These are phyloP conservation scores for Platygyra sinensis DNA, from an alignment of 64 coral and sea anemone genomes.

Conservation along the genomic window DNA sequence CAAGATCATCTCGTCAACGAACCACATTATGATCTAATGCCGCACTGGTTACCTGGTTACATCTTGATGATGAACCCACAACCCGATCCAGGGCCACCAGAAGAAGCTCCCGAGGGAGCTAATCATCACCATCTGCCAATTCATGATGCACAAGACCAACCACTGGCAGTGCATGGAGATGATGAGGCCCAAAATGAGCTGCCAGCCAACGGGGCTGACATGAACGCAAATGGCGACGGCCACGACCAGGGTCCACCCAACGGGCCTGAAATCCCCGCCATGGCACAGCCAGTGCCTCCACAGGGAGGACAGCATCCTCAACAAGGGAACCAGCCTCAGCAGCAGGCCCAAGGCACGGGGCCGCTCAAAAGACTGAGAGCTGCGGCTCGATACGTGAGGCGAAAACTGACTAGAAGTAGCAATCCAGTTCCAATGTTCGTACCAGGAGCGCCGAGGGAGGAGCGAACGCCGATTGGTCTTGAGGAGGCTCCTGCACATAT, in stretches of 20 bases:
- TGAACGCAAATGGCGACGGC: background rate
- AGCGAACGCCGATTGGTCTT: background rate
- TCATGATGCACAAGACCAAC: background rate
- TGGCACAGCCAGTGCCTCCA: background rate
- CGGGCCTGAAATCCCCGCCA: background rate
- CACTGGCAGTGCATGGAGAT: background rate
- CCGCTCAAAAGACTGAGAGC: background rate
- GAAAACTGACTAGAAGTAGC: background rate
- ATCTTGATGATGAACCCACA: background rate
- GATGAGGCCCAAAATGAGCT: background rate
- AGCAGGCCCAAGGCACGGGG: background rate
- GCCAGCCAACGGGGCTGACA: background rate
- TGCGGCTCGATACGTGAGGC: slow-evolving; percentile 18
- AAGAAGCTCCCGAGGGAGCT: background rate
- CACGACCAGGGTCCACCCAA: background rate
- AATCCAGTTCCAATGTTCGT: background rate
- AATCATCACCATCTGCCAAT: background rate
- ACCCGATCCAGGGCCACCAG: background rate
- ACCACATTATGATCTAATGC: background rate
- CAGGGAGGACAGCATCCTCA: background rate
- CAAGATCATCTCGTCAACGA: background rate
- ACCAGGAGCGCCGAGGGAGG: slow-evolving; percentile 6
- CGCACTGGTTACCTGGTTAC: too few relatives aligned
- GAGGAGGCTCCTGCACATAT: slow-evolving; percentile 4
- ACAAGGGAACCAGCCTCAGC: background rate